Base-by-base conservation (phyloP, 2,797 vertebrate species). In the Tiaroga cobitis region DNA sequence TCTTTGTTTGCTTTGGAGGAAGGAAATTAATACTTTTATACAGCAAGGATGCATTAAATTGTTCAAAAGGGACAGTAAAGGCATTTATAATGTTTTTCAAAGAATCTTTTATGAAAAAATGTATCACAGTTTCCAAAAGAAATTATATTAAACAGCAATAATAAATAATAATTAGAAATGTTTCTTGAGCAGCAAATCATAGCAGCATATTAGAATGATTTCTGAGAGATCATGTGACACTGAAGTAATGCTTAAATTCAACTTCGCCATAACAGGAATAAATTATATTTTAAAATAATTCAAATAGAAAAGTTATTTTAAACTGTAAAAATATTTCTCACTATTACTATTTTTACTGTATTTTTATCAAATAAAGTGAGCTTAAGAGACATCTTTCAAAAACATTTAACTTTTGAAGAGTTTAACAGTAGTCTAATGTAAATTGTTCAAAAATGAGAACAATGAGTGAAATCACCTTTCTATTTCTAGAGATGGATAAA, bases 401-500 rank as follows among this genome's bases (percentile, higher is more conserved):
- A 19, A 2, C 37, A 15, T n/a, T 15, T 3, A 24, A 15, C 29
- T 37, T 76, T 76, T 56, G 6, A 76, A 34, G 3, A 13, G 11
- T 24, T 49, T 49, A 49, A 49, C 46, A 13, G 46, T 16, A 76
- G 8, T 49, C 18, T 67, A 32, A 2, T 61, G 54, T 75, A n/a
- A 69, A 80, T 63, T 10, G 21, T 39, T 34, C 19, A 8, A 46
- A 43, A 54, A 70, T 29, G 26, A 70, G 61, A 56, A 63, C 9
- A 26, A 24, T 41, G 13, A 63, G 67, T 59, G 46, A 70, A 43
- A 61, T 34, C 18, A 82, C 8, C 24, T 78, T 65, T 69, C 76
- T 84, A 72, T 80, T 49, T 84, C 41, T 26, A 61, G 21, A 41
- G 72, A 56, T 21, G 49, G 80, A 65, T 29, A 68, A 54, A 59